Conservation (phyloP, 2,113 vertebrate species). For the Okapia johnstoni region DNA sequence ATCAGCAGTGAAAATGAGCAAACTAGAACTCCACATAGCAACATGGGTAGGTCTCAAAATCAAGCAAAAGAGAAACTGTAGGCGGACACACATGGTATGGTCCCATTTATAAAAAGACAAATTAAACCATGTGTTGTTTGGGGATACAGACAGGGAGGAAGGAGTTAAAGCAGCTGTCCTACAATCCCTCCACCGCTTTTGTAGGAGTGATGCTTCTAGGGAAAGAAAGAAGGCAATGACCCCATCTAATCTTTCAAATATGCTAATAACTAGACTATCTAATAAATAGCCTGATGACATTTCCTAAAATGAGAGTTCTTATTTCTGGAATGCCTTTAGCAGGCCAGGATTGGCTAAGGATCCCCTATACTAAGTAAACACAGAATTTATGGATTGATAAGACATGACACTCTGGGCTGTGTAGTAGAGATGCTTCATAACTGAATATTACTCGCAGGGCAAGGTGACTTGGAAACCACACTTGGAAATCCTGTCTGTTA, state of each 20-base stretch:
- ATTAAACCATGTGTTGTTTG: background rate
- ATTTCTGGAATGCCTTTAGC: background rate
- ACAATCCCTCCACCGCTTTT: background rate
- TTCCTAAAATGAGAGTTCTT: background rate
- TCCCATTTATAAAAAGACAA: background rate
- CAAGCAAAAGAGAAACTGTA: background rate
- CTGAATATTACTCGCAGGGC: fast-evolving
- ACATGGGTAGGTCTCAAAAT: background rate
- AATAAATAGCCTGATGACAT: background rate
- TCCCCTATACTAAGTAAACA: background rate
- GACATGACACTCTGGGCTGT: background rate
- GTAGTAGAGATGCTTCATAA: background rate
- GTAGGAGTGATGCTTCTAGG: background rate
- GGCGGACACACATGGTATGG: background rate
- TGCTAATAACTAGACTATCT: background rate
- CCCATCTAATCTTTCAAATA: background rate
- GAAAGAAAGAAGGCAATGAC: background rate
- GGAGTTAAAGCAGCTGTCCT: background rate
- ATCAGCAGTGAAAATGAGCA: background rate
- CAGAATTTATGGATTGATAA: background rate
- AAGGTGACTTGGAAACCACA: background rate
- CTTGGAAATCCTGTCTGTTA: background rate
- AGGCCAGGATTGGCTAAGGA: background rate
- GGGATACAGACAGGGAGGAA: background rate
- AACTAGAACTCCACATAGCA: background rate